Evolutionary conservation across 2,888 invertebrate species (phyloP).

Genomic region (Xylota segnis): DNA sequence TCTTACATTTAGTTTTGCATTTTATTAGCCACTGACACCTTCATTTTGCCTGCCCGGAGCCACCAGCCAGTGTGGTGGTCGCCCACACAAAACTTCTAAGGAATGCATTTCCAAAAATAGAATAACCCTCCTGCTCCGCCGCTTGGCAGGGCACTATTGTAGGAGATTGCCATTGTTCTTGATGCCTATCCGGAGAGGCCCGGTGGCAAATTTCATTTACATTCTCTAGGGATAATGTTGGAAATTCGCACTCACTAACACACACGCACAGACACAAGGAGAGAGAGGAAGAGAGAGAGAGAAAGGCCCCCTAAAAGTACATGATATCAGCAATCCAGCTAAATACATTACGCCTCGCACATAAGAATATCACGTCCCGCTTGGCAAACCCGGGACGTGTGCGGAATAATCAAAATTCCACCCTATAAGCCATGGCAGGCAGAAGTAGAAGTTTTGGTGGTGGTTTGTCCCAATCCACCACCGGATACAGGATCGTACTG

Average conservation of each 20-base stretch:
- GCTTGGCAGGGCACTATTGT: not conserved
- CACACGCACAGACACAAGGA: not conserved
- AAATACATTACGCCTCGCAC: constrained; percentile 62
- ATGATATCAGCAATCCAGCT: constrained; percentile 73
- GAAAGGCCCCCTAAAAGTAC: constrained; percentile 35
- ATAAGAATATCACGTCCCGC: constrained; percentile 71
- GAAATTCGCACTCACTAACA: constrained; percentile 39
- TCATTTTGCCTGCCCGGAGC: constrained; percentile 31
- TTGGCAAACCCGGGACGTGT: constrained; percentile 65
- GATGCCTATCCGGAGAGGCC: constrained; percentile 20
- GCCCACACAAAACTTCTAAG: not conserved
- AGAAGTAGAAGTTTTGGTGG: not conserved
- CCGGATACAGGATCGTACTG: constrained; percentile 13
- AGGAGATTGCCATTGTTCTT: constrained; percentile 59
- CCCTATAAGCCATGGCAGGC: constrained; percentile 20
- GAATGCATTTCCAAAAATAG: constrained; percentile 64
- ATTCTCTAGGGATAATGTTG: constrained; percentile 58
- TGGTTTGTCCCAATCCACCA: constrained; percentile 8
- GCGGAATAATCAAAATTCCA: constrained; percentile 68
- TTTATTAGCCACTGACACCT: constrained; percentile 48
- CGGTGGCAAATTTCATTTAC: constrained; percentile 64
- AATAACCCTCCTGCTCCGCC: not conserved
- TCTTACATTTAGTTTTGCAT: constrained; percentile 46
- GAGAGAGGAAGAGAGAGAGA: no score
- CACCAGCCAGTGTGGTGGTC: not conserved